A percentile compares a stretch with the other conserved stretches of the same genome.
These are phyloP conservation scores for Machaerirhynchus nigripectus DNA, from an alignment of 2,113 vertebrate species.

Conservation along the genomic window DNA sequence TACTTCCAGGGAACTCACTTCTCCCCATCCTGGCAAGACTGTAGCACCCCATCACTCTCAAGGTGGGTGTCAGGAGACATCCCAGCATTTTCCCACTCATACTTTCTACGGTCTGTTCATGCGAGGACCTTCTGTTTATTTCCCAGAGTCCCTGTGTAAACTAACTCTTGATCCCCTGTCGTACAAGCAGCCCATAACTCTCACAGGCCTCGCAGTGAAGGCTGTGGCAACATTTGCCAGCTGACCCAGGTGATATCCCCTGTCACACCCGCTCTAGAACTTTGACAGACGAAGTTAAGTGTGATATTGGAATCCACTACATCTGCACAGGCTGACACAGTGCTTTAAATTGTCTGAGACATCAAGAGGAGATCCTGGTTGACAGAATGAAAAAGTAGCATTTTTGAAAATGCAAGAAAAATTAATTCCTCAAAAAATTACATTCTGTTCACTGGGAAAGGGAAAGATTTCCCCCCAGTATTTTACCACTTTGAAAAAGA, in stretches of 20 bases:
- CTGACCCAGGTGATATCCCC: background rate
- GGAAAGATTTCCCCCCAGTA: fast-evolving
- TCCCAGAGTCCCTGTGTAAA: background rate
- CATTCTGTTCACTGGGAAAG: background rate
- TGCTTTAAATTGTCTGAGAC: background rate
- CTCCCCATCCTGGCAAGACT: background rate
- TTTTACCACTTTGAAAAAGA: background rate
- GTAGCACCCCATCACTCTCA: background rate
- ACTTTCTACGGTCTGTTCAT: background rate
- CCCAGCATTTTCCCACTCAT: background rate
- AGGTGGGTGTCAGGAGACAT: background rate
- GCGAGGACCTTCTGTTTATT: background rate
- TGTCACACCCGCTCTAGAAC: background rate
- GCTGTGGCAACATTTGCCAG: background rate
- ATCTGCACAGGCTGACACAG: background rate
- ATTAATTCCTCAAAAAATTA: background rate
- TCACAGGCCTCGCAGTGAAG: background rate
- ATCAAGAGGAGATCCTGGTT: background rate
- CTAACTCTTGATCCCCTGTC: background rate
- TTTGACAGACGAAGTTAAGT: background rate
- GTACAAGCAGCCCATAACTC: slow-evolving; percentile 17
- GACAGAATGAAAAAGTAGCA: background rate
- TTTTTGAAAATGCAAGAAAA: background rate
- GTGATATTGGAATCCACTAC: background rate
- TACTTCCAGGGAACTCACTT: background rate